phyloP scores from a whole-genome alignment of 2,113 vertebrate genomes.

The Setophaga coronata region DNA sequence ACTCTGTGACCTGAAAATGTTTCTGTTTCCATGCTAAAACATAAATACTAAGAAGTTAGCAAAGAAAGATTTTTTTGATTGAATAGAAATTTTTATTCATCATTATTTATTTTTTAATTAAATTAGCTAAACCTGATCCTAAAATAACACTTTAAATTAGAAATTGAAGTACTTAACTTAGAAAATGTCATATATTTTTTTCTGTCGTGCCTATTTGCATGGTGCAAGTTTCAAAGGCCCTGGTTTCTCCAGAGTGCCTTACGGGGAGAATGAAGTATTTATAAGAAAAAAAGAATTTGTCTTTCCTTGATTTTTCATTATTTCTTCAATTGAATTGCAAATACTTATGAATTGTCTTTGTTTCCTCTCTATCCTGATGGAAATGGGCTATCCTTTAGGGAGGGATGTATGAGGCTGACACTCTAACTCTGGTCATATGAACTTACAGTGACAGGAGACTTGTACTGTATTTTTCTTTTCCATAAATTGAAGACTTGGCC shows the following conservation, averaged over 20 bases:
- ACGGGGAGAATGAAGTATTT: not conserved
- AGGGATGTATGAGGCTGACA: fast-evolving
- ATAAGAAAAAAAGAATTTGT: not conserved
- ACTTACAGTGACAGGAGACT: not conserved
- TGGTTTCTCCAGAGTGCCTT: not conserved
- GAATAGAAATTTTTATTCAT: not conserved
- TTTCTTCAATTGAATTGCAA: not conserved
- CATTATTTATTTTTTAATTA: not conserved
- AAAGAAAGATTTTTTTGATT: not conserved
- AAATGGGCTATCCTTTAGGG: not conserved
- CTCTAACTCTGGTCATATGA: not conserved
- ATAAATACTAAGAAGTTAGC: not conserved
- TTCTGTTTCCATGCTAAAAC: not conserved
- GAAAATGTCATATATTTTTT: not conserved
- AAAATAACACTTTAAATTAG: not conserved
- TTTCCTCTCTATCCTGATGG: not conserved
- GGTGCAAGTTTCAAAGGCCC: not conserved
- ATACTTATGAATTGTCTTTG: not conserved
- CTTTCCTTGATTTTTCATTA: not conserved
- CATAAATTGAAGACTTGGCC: not conserved
- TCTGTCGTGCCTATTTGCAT: not conserved
- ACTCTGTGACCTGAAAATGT: not conserved
- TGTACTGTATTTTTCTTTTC: not conserved
- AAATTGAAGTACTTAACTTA: not conserved
- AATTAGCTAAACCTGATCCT: not conserved